Conservation (phyloP, 2,113 vertebrate genomes). For the Alectura lathami region DNA sequence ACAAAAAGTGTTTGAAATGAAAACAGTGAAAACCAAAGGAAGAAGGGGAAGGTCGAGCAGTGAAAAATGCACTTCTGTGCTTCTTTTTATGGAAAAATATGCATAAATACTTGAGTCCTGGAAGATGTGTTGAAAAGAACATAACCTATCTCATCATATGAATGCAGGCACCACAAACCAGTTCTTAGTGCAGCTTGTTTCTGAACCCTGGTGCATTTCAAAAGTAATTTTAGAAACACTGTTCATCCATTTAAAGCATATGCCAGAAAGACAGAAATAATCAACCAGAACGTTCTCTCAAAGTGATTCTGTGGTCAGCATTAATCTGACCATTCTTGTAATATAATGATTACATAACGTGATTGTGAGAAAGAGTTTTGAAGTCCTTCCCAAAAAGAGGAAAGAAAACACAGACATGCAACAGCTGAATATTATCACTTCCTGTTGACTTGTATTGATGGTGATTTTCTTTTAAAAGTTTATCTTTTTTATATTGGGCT, state of each 20-base stretch:
- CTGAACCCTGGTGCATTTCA: background rate
- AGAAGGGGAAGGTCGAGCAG: background rate
- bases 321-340: background rate
- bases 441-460: background rate
- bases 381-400: constrained; percentile 18
- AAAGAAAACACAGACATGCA: background rate
- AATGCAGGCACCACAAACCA: background rate
- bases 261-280: background rate
- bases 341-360: background rate
- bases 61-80: background rate
- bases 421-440: background rate
- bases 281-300: background rate
- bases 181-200: background rate
- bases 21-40: background rate
- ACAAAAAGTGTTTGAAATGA: background rate
- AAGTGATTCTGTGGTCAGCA: background rate
- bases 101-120: background rate
- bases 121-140: background rate
- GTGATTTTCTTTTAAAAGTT: background rate
- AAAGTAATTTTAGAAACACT: background rate
- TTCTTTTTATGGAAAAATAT: background rate
- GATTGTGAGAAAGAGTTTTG: constrained; percentile 2
- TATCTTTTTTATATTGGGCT: background rate
- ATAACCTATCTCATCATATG: background rate
- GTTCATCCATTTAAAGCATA: background rate